Conservation (phyloP, 2,113 vertebrate genomes). For the Melospiza melodia region DNA sequence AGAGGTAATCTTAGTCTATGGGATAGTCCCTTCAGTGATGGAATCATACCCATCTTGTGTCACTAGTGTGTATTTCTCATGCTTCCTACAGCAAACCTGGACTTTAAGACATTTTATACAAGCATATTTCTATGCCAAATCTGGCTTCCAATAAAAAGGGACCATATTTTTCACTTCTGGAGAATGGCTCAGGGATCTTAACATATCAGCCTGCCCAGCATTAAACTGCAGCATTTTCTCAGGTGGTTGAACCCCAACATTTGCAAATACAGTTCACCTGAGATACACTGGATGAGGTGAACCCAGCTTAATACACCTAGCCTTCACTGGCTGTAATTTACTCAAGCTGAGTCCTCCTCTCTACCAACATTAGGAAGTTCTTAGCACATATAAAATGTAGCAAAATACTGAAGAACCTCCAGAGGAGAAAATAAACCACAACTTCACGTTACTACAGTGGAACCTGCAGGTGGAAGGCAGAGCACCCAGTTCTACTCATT, state of each 20-base stretch:
- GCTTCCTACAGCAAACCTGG: background rate
- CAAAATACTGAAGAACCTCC: background rate
- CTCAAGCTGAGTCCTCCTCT: background rate
- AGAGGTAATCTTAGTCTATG: background rate
- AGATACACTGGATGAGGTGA: background rate
- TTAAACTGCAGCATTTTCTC: background rate
- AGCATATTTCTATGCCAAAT: background rate
- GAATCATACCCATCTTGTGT: background rate
- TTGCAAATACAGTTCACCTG: background rate
- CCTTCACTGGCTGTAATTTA: background rate
- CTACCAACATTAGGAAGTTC: background rate
- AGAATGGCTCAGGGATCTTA: background rate
- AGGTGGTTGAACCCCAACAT: background rate
- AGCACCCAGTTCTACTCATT: background rate
- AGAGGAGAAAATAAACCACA: background rate
- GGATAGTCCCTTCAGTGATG: background rate
- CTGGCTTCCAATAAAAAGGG: background rate
- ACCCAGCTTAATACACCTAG: background rate
- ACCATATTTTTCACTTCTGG: background rate
- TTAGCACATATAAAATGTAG: background rate
- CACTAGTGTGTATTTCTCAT: background rate
- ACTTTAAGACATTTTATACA: background rate
- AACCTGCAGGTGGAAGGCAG: background rate
- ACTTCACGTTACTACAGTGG: background rate
- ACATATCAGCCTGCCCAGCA: background rate